Evolutionary conservation across 2,113 vertebrate genomes (phyloP).

Genomic region (Casuarius casuarius): DNA sequence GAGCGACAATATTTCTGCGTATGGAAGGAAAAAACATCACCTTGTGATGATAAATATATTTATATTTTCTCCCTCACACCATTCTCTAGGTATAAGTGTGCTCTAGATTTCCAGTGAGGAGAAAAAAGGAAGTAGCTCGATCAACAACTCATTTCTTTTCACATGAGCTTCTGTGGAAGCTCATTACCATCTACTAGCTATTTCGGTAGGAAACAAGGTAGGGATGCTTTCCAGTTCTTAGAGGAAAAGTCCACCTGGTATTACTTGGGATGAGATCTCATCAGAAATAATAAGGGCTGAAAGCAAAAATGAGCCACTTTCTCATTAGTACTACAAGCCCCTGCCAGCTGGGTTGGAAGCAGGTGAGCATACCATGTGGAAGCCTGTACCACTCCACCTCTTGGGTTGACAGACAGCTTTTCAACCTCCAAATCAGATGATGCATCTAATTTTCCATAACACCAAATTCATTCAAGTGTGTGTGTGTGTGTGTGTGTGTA

Average conservation of each 20-base stretch:
- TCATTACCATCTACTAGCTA: not conserved
- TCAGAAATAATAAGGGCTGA: not conserved
- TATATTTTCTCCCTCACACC: not conserved
- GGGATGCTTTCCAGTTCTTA: not conserved
- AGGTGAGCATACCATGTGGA: not conserved
- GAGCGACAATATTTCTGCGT: not conserved
- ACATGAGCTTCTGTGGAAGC: not conserved
- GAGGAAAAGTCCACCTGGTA: not conserved
- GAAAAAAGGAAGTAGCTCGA: not conserved
- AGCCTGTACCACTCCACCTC: not conserved
- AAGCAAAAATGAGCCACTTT: not conserved
- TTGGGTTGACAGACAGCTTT: not conserved
- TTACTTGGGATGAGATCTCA: not conserved
- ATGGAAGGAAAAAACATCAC: not conserved
- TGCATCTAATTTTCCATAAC: not conserved
- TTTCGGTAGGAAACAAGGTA: not conserved
- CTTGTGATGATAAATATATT: not conserved
- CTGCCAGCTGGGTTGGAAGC: not conserved
- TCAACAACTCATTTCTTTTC: not conserved
- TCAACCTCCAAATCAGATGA: not conserved
- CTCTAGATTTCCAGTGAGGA: not conserved
- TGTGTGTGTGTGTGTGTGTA: accelerated
- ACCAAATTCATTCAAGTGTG: not conserved
- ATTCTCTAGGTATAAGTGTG: not conserved
- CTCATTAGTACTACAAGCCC: not conserved